phyloP scores from a whole-genome alignment of 1,140 invertebrate genomes.

The Reticulitermes speratus region DNA sequence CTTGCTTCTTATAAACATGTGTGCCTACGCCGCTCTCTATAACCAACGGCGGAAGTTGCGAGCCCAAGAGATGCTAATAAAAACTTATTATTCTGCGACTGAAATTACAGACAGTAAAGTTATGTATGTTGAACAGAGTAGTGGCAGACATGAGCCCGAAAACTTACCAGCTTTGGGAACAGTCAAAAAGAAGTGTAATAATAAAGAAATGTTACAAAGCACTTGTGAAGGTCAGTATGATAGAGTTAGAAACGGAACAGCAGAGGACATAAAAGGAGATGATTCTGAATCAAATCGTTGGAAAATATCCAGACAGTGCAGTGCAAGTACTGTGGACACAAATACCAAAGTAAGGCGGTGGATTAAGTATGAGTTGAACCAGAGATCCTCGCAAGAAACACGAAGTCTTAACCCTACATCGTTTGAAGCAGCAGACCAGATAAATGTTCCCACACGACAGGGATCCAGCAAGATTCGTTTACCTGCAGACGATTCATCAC shows the following conservation, averaged over 20 bases:
- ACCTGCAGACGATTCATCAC: neutral
- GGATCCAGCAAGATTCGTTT: neutral
- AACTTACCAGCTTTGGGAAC: no score
- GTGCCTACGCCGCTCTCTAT: conserved; percentile 71
- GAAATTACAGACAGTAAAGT: conserved; percentile 43
- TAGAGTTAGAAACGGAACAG: conserved; percentile 37
- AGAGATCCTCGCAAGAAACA: no score
- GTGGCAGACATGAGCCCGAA: neutral
- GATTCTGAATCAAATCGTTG: conserved; percentile 63
- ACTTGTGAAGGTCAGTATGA: conserved; percentile 54
- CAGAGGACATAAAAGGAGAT: conserved; percentile 37
- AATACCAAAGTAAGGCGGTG: conserved; percentile 82
- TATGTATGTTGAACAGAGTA: conserved; percentile 46
- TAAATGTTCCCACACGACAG: no score
- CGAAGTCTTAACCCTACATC: no score
- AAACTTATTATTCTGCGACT: conserved; percentile 44
- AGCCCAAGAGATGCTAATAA: conserved; percentile 51
- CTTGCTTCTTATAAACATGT: conserved; percentile 78
- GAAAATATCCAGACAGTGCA: conserved; percentile 67
- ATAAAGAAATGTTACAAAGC: conserved; percentile 47
- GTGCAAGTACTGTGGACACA: conserved; percentile 76
- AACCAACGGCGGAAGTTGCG: conserved; percentile 66
- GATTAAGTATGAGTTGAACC: conserved; percentile 67
- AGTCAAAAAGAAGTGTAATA: no score
- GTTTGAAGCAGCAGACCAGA: no score